A percentile compares a stretch with the other conserved stretches of the same genome.
These are phyloP conservation scores for Argya squamiceps DNA, from an alignment of 2,797 vertebrate species.

Conservation along the genomic window DNA sequence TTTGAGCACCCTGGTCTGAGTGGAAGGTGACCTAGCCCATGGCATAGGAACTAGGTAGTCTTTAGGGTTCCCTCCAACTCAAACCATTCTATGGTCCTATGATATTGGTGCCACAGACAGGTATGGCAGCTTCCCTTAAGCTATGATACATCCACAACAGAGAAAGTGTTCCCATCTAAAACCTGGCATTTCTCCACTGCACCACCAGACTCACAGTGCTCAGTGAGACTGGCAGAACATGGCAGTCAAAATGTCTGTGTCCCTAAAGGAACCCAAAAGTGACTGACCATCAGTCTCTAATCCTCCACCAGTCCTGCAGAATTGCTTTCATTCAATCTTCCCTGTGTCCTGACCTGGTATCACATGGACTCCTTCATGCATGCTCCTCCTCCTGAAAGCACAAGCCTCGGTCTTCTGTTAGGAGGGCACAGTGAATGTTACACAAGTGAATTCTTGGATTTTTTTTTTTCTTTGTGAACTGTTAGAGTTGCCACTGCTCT, in stretches of 20 bases:
- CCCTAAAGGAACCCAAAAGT: neutral
- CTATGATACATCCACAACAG: neutral
- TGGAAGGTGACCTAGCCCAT: neutral
- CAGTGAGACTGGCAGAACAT: neutral
- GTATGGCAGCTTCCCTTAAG: neutral
- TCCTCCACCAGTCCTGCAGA: neutral
- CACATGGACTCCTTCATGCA: neutral
- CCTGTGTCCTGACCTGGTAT: neutral
- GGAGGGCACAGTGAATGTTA: neutral
- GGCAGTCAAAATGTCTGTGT: neutral
- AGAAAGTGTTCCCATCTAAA: neutral
- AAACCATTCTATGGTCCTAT: neutral
- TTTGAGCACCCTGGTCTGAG: neutral
- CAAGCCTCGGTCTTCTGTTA: neutral
- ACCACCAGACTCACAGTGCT: rapidly evolving
- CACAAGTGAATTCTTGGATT: neutral
- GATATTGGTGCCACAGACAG: neutral
- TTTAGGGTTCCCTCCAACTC: neutral
- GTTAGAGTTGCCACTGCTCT: neutral
- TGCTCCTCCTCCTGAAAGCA: neutral
- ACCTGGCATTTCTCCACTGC: neutral
- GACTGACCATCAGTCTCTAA: neutral
- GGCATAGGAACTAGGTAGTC: neutral
- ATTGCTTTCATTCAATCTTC: neutral
- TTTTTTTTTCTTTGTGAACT: neutral